These are phyloP conservation scores for Xerus inauris DNA, from an alignment of 2,113 vertebrate species.

Conservation along the genomic window DNA sequence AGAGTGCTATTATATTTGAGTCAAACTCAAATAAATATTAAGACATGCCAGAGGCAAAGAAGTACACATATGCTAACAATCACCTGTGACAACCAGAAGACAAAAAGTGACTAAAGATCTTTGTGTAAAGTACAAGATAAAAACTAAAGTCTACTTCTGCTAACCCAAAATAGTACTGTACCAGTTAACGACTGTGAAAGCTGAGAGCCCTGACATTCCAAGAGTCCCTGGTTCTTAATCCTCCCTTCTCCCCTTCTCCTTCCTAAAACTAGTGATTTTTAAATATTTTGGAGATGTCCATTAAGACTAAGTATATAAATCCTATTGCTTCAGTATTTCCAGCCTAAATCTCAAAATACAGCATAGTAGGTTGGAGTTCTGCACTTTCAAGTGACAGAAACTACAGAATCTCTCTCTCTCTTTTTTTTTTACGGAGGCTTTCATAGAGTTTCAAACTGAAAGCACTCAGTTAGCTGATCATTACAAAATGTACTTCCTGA, in stretches of 20 bases:
- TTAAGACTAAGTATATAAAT: slow-evolving; percentile 51
- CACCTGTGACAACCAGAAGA: slow-evolving; percentile 49
- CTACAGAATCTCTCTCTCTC: neutral
- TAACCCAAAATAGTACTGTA: neutral
- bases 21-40: slow-evolving; percentile 25
- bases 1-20: neutral
- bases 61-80: slow-evolving; percentile 8
- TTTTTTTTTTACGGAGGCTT: too few relatives aligned
- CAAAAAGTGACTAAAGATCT: slow-evolving; percentile 40
- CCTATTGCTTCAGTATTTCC: slow-evolving; percentile 35
- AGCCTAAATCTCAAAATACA: slow-evolving; percentile 46
- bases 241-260: slow-evolving; percentile 1
- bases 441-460: slow-evolving; percentile 22
- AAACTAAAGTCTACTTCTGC: neutral
- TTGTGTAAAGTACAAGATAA: neutral
- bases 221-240: slow-evolving; percentile 17
- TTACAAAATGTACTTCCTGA: slow-evolving; percentile 50
- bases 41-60: neutral
- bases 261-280: slow-evolving; percentile 34
- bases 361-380: slow-evolving; percentile 48
- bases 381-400: slow-evolving; percentile 47
- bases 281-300: neutral
- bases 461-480: slow-evolving; percentile 28
- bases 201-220: neutral
- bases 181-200: slow-evolving; percentile 38